Base-by-base conservation (phyloP, 2,888 invertebrate genomes). In the Heliconius aoede region DNA sequence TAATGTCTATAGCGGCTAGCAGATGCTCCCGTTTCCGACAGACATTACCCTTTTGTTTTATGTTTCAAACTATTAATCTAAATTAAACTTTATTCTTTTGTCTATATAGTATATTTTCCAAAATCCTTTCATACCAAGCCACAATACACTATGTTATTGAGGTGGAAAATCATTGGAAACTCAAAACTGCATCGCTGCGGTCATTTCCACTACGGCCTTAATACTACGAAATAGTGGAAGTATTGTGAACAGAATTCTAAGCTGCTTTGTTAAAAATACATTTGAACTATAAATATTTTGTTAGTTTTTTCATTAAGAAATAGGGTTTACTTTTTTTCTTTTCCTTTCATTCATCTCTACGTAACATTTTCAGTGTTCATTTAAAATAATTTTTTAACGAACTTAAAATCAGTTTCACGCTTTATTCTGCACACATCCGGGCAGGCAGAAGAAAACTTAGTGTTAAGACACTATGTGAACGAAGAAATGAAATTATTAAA, bases 41-140 rank as follows among this genome's bases (percentile, higher is more conserved):
- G 84, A 87, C 90, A 90, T 92, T 92, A 91, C 88, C 89, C 89
- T 89, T 90, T 89, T 89, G 90, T 91, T 88, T 90, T 89, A 88
- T 86, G 86, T 46, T 65, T 55, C 77, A 81, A 73, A 55, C 15
- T 62, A 26, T 58, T 30, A 32, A 55, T 11, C 21, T 4, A 79
- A 77, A 75, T 62, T 26, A 28, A 76, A 76, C 76, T 60, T 78
- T 78, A 79, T 78, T 62, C 11, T 15, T 21, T 26, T 13, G 2
- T 18, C 1, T 0, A 24, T 68, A 78, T 51, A 26, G 79, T 30
- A 11, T 26, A 69, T n/a, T 69, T 72, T 79, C 9, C 36, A 5
- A 55, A 58, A 32, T n/a, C 7, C 15, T 40, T 18, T 18, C 9
- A 15, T 26, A 62, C 69, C 51, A 69, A 67, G 32, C 26, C 40